These are phyloP conservation scores for Oreochromis grahami DNA, from an alignment of 2,797 vertebrate genomes.

Conservation along the genomic window DNA sequence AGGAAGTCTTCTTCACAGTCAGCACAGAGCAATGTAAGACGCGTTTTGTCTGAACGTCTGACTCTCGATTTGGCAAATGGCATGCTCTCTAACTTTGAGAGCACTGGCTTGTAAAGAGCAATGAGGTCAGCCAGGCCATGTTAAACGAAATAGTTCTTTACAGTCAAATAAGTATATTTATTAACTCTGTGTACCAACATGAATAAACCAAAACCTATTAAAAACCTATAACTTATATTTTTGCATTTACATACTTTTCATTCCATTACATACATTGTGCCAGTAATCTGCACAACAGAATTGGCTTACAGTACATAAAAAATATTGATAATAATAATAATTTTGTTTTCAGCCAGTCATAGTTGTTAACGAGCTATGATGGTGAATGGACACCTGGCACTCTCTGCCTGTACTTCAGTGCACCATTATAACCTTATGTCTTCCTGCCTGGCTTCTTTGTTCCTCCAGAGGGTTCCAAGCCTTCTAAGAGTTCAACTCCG, in stretches of 20 bases:
- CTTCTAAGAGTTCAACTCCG: slow-evolving; percentile 86
- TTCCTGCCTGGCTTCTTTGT: not conserved
- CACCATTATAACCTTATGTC: not conserved
- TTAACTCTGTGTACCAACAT: not conserved
- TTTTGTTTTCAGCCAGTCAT: not conserved
- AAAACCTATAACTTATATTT: not conserved
- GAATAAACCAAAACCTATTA: not conserved
- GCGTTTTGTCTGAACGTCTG: not conserved
- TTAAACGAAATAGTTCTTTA: not conserved
- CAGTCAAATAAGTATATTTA: not conserved
- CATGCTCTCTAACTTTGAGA: not conserved
- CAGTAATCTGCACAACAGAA: not conserved
- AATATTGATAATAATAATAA: not conserved
- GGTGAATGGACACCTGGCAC: not conserved
- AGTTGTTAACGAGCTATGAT: not conserved
- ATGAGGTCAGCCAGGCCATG: not conserved
- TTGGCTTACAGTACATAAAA: not conserved
- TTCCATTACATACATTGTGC: not conserved
- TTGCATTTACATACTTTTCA: not conserved
- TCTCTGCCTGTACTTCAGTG: not conserved
- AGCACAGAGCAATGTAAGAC: not conserved
- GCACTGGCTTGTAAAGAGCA: not conserved
- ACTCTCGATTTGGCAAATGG: not conserved
- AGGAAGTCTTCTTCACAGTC: not conserved
- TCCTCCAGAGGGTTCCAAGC: slow-evolving; percentile 73